Evolutionary conservation across 2,888 invertebrate genomes (phyloP).

Genomic region (Pandemis corylana): DNA sequence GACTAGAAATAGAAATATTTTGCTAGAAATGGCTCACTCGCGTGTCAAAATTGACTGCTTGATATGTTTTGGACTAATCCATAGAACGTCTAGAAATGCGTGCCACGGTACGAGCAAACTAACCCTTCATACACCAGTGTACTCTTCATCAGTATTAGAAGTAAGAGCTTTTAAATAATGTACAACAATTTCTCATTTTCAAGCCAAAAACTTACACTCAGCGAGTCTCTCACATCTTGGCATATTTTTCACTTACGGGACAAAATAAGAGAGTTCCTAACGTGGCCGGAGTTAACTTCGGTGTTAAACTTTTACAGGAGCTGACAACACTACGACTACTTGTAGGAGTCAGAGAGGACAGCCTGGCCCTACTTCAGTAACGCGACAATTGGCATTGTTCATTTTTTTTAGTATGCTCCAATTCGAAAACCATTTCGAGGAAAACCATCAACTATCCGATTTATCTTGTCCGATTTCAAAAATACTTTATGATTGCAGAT

Average conservation of each 20-base stretch:
- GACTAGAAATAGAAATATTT: too few species aligned
- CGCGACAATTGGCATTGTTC: too few species aligned
- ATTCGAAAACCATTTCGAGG: too few species aligned
- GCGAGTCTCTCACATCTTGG: constrained; percentile 32
- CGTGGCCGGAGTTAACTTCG: constrained; percentile 34
- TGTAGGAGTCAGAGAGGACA: constrained; percentile 3
- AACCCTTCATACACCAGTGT: background rate
- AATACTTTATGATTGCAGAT: too few species aligned
- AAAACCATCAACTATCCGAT: too few species aligned
- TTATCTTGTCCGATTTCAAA: too few species aligned
- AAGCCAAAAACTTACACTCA: constrained; percentile 21
- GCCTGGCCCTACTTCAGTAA: background rate
- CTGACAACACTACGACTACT: constrained; percentile 22
- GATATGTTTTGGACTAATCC: too few species aligned
- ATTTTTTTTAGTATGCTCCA: too few species aligned
- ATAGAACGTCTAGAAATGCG: too few species aligned
- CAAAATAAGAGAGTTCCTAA: constrained; percentile 36
- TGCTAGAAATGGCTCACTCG: too few species aligned
- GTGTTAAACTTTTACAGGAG: constrained; percentile 40
- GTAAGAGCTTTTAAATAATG: background rate
- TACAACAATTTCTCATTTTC: background rate
- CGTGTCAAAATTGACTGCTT: too few species aligned
- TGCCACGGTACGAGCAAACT: too few species aligned
- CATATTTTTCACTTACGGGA: constrained; percentile 38
- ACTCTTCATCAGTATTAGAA: background rate